Base-by-base conservation (phyloP, 2,113 vertebrate species). In the Lepus europaeus region DNA sequence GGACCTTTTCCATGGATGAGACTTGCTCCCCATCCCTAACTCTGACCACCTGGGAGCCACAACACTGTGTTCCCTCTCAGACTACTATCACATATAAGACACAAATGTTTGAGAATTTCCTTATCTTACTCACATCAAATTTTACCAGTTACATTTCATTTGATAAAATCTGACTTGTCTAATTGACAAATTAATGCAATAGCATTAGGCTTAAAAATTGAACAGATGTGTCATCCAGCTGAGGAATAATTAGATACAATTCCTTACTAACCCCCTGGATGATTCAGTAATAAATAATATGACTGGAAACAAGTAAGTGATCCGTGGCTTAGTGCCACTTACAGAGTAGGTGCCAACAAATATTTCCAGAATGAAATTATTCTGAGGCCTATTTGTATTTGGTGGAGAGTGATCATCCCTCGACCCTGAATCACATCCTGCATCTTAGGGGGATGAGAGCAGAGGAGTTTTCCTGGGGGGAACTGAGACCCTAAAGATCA, bases 291-390 rank as follows among this genome's bases (percentile, higher is more conserved):
- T 70, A 36, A 86, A 36, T 33, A 85, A 19, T 9, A 39, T 7
- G n/a, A 27, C 39, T 53, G 69, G 33, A 79, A 90, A 77, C n/a
- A 25, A 39, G 31, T 9, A 49, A 78, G 63, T 45, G 49, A 78
- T 61, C 63, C 12, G 3, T 19, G 68, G 77, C 2, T 90, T 23
- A 76, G 27, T 74, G 64, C 13, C 11, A 20, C 12, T 33, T 78
- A 66, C 14, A 92, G 79, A 76, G n/a, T 11, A 53, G 39, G 27
- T 3, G 20, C 61, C 49, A 33, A 14, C 45, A 91, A 39, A n/a
- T 69, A 76, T 80, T 90, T 91, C 66, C 93, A 84, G 63, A n/a
- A 88, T 73, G 63, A 59, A 59, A 72, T 87, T 86, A 95, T 88
- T 97, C 64, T 63, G 36, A 92, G 81, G 49, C n/a, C 7, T 89